Conservation (phyloP, 1,140 invertebrate genomes). For the Lysiphlebus fabarum region DNA sequence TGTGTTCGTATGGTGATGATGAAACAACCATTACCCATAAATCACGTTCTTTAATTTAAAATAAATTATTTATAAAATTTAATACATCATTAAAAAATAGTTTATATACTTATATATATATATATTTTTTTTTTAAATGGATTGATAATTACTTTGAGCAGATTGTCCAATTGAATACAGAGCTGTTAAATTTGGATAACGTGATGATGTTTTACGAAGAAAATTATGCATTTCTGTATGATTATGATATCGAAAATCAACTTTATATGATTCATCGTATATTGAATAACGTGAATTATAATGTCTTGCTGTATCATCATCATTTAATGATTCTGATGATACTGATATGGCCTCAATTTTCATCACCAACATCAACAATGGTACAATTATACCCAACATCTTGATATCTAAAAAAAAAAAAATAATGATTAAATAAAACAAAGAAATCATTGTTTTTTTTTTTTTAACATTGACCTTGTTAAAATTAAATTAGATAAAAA, state of each 20-base stretch:
- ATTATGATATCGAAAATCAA: slow-evolving; percentile 87
- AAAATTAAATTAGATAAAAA: too few species aligned
- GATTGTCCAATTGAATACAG: slow-evolving; percentile 92
- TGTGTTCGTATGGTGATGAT: slow-evolving; percentile 82
- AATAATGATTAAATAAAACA: too few species aligned
- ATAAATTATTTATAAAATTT: slow-evolving; percentile 6
- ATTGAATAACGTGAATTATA: slow-evolving; percentile 45
- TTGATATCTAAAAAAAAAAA: background rate
- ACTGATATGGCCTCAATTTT: background rate
- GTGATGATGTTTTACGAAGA: slow-evolving; percentile 71
- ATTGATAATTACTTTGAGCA: slow-evolving; percentile 69
- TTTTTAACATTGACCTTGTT: too few species aligned
- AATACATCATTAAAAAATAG: background rate
- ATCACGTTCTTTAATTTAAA: slow-evolving; percentile 67
- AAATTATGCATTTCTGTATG: slow-evolving; percentile 83
- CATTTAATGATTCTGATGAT: slow-evolving; percentile 13
- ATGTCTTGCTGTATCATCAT: slow-evolving; percentile 38
- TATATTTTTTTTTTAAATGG: background rate
- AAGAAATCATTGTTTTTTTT: too few species aligned
- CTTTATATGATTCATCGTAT: slow-evolving; percentile 47
- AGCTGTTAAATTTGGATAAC: slow-evolving; percentile 80
- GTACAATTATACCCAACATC: background rate
- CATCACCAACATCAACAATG: background rate
- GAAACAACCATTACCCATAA: slow-evolving; percentile 95
- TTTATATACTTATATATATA: background rate